Percentiles rank a stretch among this genome's conserved stretches.
phyloP scores from a whole-genome alignment of 2,113 vertebrate genomes.

The Tringa solitaria region DNA sequence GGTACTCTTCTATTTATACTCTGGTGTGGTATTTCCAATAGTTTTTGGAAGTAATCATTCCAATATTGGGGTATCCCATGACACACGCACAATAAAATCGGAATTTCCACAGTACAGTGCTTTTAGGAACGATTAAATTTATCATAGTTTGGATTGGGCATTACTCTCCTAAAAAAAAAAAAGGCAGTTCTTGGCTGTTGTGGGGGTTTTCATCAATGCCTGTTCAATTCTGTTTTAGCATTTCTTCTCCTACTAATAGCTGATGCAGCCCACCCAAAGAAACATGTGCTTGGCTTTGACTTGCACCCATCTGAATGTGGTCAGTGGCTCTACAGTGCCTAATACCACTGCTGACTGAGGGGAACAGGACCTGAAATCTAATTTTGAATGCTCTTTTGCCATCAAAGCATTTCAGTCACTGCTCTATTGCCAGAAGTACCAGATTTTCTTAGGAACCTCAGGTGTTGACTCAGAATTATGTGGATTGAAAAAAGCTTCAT shows the following conservation, averaged over 20 bases:
- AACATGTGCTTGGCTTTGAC: background rate
- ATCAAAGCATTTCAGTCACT: background rate
- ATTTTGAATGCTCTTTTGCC: background rate
- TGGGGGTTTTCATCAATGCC: background rate
- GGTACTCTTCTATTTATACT: background rate
- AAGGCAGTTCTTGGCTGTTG: background rate
- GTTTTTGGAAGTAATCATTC: background rate
- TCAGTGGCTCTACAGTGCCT: background rate
- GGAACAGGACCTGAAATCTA: background rate
- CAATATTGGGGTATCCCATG: background rate
- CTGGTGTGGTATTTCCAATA: background rate
- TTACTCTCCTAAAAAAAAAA: background rate
- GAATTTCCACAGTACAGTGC: background rate
- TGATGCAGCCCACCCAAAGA: background rate
- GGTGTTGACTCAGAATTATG: background rate
- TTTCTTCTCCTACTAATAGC: background rate
- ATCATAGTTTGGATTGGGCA: background rate
- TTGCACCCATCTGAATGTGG: background rate
- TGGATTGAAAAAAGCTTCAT: background rate
- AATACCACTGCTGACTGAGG: background rate
- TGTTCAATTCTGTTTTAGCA: background rate
- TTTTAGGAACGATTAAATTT: background rate
- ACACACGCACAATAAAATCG: background rate
- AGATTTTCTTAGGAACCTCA: background rate
- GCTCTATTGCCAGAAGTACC: background rate